A percentile compares a stretch with the other conserved stretches of the same genome.
Evolutionary conservation across 1,140 invertebrate species (phyloP).

Genomic region (Drosophila athabasca): DNA sequence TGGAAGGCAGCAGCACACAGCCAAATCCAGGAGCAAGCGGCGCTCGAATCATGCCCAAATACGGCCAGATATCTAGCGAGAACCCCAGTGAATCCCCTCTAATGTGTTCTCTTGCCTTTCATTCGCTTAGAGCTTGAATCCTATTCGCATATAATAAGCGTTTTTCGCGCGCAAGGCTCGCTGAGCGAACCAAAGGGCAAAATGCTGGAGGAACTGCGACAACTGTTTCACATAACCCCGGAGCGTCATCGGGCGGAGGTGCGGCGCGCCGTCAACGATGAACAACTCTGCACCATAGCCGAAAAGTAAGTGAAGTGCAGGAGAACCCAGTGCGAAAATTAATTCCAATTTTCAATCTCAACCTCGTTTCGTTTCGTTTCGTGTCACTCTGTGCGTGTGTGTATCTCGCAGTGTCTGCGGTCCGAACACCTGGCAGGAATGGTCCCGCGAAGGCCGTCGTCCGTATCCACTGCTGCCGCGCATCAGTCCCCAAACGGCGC

Average conservation of each 20-base stretch:
- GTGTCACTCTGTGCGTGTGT: constrained; percentile 45
- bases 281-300: constrained; percentile 93
- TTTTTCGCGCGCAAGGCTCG: constrained; percentile 95
- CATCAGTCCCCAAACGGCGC: constrained; percentile 91
- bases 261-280: constrained; percentile 94
- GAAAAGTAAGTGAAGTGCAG: constrained; percentile 88
- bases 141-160: constrained; percentile 94
- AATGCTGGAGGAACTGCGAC: constrained; percentile 91
- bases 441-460: constrained; percentile 93
- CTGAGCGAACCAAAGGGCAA: constrained; percentile 93
- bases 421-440: constrained; percentile 91
- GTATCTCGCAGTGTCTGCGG: constrained; percentile 88
- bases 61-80: background rate
- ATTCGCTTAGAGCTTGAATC: constrained; percentile 92
- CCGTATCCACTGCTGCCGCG: constrained; percentile 92
- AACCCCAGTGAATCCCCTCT: background rate
- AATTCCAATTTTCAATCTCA: background rate
- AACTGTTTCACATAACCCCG: constrained; percentile 92
- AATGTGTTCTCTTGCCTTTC: constrained; percentile 27
- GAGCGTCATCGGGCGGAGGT: constrained; percentile 96
- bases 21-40: constrained; percentile 3
- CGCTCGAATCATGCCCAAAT: too few relatives aligned
- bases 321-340: too few relatives aligned
- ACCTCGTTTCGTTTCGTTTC: too few relatives aligned
- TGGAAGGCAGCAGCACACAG: constrained; percentile 1